Evolutionary conservation across 1,140 invertebrate species (phyloP).

Genomic region (Philopotamus ludificatus): DNA sequence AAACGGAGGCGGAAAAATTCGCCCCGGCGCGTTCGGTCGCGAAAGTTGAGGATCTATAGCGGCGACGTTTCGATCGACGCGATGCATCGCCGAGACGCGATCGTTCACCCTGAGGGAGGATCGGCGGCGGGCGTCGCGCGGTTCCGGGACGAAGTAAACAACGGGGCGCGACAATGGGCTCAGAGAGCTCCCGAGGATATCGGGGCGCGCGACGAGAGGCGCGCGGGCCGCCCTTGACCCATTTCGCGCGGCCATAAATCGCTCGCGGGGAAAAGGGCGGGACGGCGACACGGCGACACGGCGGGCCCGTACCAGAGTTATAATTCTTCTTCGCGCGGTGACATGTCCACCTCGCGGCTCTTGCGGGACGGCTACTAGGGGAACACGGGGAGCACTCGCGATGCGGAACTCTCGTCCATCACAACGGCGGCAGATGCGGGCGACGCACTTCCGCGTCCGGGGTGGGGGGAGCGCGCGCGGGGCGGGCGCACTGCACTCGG

Average conservation of each 20-base stretch:
- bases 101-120: no score
- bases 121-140: no score
- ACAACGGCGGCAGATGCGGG: constrained; percentile 1
- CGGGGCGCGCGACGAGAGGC: not conserved
- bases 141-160: no score
- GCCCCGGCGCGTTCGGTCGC: no score
- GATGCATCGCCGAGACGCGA: no score
- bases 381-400: not conserved
- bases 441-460: not conserved
- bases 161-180: not conserved
- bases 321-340: no score
- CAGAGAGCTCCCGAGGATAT: not conserved
- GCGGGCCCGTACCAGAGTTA: not conserved
- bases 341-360: not conserved
- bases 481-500: not conserved
- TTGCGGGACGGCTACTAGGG: not conserved
- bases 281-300: not conserved
- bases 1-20: no score
- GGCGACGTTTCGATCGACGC: no score
- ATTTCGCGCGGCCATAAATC: not conserved
- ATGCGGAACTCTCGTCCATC: not conserved
- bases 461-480: not conserved
- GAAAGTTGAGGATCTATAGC: no score
- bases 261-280: not conserved
- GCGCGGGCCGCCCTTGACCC: not conserved